phyloP scores from a whole-genome alignment of 2,113 vertebrate species.

The Phalacrocorax pelagicus region DNA sequence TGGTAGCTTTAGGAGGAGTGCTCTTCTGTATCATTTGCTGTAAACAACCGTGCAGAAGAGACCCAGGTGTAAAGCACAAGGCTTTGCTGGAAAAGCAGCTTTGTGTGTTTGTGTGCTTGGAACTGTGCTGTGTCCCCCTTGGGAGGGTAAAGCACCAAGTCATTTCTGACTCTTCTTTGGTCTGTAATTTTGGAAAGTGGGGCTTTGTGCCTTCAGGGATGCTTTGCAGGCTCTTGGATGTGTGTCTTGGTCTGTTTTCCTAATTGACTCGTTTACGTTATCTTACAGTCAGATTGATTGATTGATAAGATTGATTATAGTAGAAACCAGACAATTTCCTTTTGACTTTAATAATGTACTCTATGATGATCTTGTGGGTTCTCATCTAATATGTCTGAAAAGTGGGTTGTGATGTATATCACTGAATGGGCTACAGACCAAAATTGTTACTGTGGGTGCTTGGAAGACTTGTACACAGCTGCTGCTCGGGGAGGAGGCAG shows the following conservation, averaged over 20 bases:
- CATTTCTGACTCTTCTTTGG: neutral
- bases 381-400: neutral
- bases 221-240: neutral
- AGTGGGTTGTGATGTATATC: neutral
- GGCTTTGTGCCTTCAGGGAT: neutral
- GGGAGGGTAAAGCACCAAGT: neutral
- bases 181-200: neutral
- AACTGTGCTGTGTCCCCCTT: neutral
- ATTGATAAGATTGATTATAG: neutral
- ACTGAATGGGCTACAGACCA: neutral
- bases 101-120: accelerated
- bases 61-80: neutral
- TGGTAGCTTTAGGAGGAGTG: neutral
- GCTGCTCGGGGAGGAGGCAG: neutral
- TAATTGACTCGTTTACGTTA: neutral
- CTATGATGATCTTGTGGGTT: neutral
- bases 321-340: neutral
- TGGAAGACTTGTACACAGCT: neutral
- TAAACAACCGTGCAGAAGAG: neutral
- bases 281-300: neutral
- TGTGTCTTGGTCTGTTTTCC: neutral
- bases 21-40: accelerated
- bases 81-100: neutral
- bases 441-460: neutral
- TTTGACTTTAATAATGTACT: neutral